A percentile compares a stretch with the other conserved stretches of the same genome.
These are phyloP conservation scores for Carassius auratus DNA, from an alignment of 2,113 vertebrate species.

Conservation along the genomic window DNA sequence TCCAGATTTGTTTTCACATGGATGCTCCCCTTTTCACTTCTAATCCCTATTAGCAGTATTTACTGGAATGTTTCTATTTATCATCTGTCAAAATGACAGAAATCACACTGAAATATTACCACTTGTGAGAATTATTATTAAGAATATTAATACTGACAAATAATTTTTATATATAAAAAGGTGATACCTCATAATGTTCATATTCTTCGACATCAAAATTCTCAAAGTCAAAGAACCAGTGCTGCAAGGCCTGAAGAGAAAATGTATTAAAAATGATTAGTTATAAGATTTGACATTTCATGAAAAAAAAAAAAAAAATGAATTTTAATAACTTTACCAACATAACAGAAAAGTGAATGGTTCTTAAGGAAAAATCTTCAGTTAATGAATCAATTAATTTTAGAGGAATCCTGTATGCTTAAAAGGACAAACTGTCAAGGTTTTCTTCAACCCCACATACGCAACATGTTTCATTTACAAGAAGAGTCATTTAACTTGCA, in stretches of 20 bases:
- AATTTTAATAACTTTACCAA: neutral
- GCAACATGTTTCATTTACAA: neutral
- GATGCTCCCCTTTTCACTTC: neutral
- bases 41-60: neutral
- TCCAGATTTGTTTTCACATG: neutral
- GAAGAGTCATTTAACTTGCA: neutral
- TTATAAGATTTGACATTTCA: neutral
- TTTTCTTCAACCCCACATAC: neutral
- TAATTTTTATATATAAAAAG: neutral
- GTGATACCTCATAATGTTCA: conserved; percentile 90
- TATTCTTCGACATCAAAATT: conserved; percentile 91
- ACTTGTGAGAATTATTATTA: neutral
- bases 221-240: conserved; percentile 91
- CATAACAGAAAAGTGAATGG: neutral
- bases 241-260: conserved; percentile 80
- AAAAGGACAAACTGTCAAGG: neutral
- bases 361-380: neutral
- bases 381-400: neutral
- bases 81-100: neutral
- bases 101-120: neutral
- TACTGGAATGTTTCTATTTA: neutral
- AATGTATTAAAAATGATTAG: neutral
- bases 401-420: neutral
- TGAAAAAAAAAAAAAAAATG: neutral
- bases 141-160: neutral